Conservation (phyloP, 2,888 invertebrate genomes). For the Melanotus villosus region DNA sequence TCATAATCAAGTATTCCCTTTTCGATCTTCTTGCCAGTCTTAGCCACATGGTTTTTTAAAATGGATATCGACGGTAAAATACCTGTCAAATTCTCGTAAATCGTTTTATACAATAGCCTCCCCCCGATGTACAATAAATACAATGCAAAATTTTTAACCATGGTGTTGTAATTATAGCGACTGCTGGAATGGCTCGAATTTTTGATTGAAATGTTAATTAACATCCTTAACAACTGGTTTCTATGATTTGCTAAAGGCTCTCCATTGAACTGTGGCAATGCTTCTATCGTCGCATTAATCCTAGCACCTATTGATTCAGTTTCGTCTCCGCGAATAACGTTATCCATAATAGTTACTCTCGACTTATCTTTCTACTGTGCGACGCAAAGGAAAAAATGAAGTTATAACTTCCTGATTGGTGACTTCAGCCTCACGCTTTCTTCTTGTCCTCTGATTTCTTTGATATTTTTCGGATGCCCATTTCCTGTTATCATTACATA, state of each 20-base stretch:
- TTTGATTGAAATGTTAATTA: conserved; percentile 3
- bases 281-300: conserved; percentile 8
- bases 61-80: neutral
- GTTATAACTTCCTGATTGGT: conserved; percentile 10
- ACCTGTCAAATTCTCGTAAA: conserved; percentile 1
- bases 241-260: conserved; percentile 20
- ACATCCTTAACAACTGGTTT: conserved; percentile 7
- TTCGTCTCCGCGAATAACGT: conserved; percentile 2
- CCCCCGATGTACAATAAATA: neutral
- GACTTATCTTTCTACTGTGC: conserved; percentile 6
- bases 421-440: conserved; percentile 14
- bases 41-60: neutral
- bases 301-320: neutral
- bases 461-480: conserved; percentile 24
- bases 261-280: conserved; percentile 12
- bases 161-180: neutral
- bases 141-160: conserved; percentile 8
- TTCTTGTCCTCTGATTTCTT: conserved; percentile 19
- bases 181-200: neutral
- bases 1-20: too few relatives aligned
- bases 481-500: conserved; percentile 9
- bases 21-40: too few relatives aligned
- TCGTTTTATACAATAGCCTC: conserved; percentile 9
- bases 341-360: neutral
- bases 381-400: conserved; percentile 22